These are phyloP conservation scores for Copidosoma aretas DNA, from an alignment of 2,888 invertebrate species.

Conservation along the genomic window DNA sequence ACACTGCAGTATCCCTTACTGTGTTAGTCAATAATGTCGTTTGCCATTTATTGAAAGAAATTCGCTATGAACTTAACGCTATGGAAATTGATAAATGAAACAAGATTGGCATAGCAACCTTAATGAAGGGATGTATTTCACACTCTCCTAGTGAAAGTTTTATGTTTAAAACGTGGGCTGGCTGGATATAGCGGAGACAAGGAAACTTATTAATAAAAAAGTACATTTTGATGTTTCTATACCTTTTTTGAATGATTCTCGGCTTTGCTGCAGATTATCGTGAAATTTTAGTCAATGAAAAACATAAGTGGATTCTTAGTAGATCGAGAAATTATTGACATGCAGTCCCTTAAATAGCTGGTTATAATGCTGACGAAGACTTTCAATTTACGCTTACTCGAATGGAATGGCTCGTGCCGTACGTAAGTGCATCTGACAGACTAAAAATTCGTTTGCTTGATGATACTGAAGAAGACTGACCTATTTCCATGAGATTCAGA, in stretches of 20 bases:
- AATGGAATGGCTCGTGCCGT: neutral
- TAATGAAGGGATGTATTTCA: constrained; percentile 55
- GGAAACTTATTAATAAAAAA: neutral
- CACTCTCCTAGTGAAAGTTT: constrained; percentile 26
- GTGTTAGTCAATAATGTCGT: constrained; percentile 41
- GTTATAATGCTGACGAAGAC: neutral
- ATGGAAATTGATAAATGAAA: constrained; percentile 52
- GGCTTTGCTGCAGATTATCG: constrained; percentile 1
- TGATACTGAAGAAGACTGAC: neutral
- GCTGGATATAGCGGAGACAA: neutral
- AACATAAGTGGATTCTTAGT: constrained; percentile 27
- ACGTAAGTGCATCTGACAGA: neutral
- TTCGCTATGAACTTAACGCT: constrained; percentile 55
- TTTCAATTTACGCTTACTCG: neutral
- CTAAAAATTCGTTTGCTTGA: neutral
- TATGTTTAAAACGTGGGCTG: neutral
- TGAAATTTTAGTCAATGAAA: constrained; percentile 22
- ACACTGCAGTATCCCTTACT: neutral
- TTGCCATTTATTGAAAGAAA: constrained; percentile 53
- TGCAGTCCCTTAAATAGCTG: neutral
- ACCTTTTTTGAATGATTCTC: constrained; percentile 6
- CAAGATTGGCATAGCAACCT: constrained; percentile 53
- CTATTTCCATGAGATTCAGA: neutral
- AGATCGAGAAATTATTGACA: neutral
- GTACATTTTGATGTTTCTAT: neutral